Evolutionary conservation across 1,140 invertebrate genomes (phyloP), one percentile per base, ranked within the genome.

Genomic region (Drosophila burlai): DNA sequence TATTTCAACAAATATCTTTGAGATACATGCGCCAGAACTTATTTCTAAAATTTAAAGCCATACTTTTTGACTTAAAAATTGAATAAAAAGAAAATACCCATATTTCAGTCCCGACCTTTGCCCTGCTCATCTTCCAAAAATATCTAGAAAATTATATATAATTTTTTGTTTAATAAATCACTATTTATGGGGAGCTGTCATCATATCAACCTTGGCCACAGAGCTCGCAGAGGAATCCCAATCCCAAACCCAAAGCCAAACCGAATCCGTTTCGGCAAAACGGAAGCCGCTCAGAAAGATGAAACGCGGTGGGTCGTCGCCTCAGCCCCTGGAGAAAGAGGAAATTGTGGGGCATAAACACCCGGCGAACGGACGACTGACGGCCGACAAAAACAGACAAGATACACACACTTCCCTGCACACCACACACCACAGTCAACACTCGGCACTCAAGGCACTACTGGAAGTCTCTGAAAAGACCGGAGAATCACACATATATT

Each of bases 341-440:
- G 71, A 74, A 73, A 73, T 74, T 73, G 68, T 74, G 68, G 55
- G 71, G 68, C 67, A 73, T 74, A 73, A 74, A 74, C 68, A 74
- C 67, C 69, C 69, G 69, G 46, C 46, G 1, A 47, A 47, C 46
- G 46, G 31, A 36, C 47, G 54, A 57, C 34, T 57, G 54, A 57
- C 54, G 54, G 54, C 55, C 71, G 71, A 74, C 68, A 45, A 61
- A 64, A 59, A 45, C 69, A 73, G 52, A 73, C 38, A 50, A 68
- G 69, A 73, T 54, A 68, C 63, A 69, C 46, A 49, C 66, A 49
- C 43, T 24, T 4, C 29, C 1, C 34, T 0, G 11, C 18, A 18
- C 31, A 54, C 18, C 47, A 65, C 45, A 47, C 65, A 42, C 26
- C 10, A 46, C 67, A 40, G 34, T 49, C 24, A 16, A 47, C 21